phyloP scores from a whole-genome alignment of 2,797 vertebrate genomes.

The Leptodactylus fallax region DNA sequence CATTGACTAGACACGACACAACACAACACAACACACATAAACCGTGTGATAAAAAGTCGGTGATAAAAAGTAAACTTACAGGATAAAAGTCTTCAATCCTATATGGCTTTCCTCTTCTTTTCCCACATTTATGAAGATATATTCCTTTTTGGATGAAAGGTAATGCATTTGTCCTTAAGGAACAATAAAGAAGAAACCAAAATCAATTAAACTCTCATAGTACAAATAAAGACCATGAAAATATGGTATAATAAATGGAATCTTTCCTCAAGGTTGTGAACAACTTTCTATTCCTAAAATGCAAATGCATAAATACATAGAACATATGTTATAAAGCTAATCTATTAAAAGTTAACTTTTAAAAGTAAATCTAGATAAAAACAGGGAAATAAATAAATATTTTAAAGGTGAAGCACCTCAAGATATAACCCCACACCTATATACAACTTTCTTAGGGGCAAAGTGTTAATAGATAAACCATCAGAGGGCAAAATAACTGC shows the following conservation, averaged over 20 bases:
- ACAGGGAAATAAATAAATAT: no score
- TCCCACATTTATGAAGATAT: constrained; percentile 76
- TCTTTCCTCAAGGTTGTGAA: no score
- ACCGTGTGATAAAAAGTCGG: background rate
- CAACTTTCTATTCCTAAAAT: no score
- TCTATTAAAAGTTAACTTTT: no score
- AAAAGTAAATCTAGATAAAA: no score
- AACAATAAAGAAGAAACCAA: constrained; percentile 40
- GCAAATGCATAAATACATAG: no score
- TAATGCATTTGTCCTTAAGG: constrained; percentile 77
- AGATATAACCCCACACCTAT: no score
- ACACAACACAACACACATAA: background rate
- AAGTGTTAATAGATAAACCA: no score
- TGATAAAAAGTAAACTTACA: constrained; percentile 70
- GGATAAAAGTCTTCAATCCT: constrained; percentile 73
- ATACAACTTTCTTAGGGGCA: no score
- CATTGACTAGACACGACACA: background rate
- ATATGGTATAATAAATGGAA: background rate
- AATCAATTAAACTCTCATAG: background rate
- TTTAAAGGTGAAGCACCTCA: no score
- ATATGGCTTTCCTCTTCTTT: constrained; percentile 74
- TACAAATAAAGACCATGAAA: background rate
- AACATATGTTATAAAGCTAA: no score
- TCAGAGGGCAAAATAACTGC: no score
- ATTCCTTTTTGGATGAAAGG: constrained; percentile 79